Evolutionary conservation across 2,797 vertebrate genomes (phyloP), one percentile per base, ranked within the genome.

Genomic region (Crenuchus spilurus): DNA sequence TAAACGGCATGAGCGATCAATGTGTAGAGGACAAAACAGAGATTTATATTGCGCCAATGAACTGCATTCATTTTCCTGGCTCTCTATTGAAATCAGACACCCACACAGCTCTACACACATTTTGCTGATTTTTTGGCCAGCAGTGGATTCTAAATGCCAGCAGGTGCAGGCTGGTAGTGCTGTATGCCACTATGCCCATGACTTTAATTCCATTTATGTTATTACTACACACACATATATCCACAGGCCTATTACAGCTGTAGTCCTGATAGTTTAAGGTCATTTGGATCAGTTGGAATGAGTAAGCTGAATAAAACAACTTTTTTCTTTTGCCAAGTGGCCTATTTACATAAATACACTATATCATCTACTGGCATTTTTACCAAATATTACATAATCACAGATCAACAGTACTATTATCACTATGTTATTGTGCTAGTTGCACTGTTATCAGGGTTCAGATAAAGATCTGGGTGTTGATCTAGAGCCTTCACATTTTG

Each of bases 51-150:
- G 37, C 1, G 22, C 20, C 22, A 8, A 26, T 24, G 13, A 41
- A 62, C 35, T 41, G 37, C 58, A 62, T 24, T 2, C 11, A 62
- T 41, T 26, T 62, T 62, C 42, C 20, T 41, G 11, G 4, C 58
- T 41, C 37, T 41, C 35, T 39, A 39, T 39, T 61, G 57, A 41
- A 62, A 18, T 24, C 22, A 16, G 35, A 55, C 49, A 39, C 49
- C 35, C 49, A 68, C 64, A 39, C 66, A 31, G 35, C 42, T 30
- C 5, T 68, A 54, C 48, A 37, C 64, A n/a, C 26, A 22, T 49
- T 67, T 33, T 30, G 22, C 63, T 66, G 33, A 35, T 18, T 35
- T 57, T 57, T 58, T 28, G 16, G 63, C 30, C 30, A 14, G 30
- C n/a, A 66, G 18, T 39, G 14, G 20, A 39, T 68, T 54, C 28